These are phyloP conservation scores for Agrotis ipsilon DNA, from an alignment of 2,888 invertebrate genomes.

Conservation along the genomic window DNA sequence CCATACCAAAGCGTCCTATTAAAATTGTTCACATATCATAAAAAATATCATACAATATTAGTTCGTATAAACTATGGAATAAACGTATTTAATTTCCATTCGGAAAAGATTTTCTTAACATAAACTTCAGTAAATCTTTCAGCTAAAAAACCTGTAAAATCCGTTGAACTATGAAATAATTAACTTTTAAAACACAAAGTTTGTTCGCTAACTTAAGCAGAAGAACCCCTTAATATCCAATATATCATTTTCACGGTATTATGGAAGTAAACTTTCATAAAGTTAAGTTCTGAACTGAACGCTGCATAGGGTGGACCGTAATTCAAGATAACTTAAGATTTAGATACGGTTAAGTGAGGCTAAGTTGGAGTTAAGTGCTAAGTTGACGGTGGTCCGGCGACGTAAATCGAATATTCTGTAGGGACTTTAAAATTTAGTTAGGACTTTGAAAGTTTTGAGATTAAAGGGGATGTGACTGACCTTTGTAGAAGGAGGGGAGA, in stretches of 20 bases:
- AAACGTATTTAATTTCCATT: neutral
- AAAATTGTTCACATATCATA: too few species aligned
- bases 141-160: slow-evolving; percentile 13
- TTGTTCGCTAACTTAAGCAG: slow-evolving; percentile 37
- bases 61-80: neutral
- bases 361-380: slow-evolving; percentile 83
- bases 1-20: too few species aligned
- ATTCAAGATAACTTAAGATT: slow-evolving; percentile 84
- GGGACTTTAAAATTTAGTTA: slow-evolving; percentile 71
- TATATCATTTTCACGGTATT: slow-evolving; percentile 78
- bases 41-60: too few species aligned
- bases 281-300: slow-evolving; percentile 77
- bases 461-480: slow-evolving; percentile 54
- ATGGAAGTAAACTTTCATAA: slow-evolving; percentile 76
- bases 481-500: slow-evolving; percentile 19
- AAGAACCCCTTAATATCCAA: slow-evolving; percentile 64
- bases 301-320: slow-evolving; percentile 79
- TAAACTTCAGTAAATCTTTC: neutral
- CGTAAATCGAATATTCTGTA: slow-evolving; percentile 69
- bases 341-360: slow-evolving; percentile 81
- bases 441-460: slow-evolving; percentile 53
- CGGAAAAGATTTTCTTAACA: neutral
- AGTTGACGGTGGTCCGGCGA: slow-evolving; percentile 72
- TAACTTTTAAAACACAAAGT: slow-evolving; percentile 45
- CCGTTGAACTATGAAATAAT: slow-evolving; percentile 50